These are phyloP conservation scores for Tiliqua scincoides DNA, from an alignment of 2,113 vertebrate genomes.

Conservation along the genomic window DNA sequence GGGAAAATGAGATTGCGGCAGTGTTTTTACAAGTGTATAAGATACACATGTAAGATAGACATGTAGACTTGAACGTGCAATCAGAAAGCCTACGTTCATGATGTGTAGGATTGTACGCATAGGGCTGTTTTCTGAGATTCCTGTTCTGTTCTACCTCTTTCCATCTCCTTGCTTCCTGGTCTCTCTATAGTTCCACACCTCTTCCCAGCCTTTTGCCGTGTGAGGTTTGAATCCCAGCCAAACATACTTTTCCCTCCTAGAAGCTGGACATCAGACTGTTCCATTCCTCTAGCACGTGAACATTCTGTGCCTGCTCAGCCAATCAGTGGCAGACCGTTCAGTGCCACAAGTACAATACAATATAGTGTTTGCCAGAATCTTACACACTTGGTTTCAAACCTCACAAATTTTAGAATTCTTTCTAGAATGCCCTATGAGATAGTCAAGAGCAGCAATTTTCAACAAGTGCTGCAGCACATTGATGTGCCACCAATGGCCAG, in stretches of 20 bases:
- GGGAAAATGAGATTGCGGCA: too few species aligned
- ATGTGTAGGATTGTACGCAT: too few species aligned
- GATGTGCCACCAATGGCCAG: too few species aligned
- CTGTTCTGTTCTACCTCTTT: neutral
- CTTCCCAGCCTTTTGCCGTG: fast-evolving
- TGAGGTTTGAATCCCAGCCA: neutral
- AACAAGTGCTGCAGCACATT: too few species aligned
- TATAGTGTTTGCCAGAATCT: neutral
- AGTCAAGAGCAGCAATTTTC: too few species aligned
- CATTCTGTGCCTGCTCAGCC: neutral
- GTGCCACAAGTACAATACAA: neutral
- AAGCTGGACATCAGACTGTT: neutral
- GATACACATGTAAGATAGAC: too few species aligned
- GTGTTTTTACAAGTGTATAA: too few species aligned
- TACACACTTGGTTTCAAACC: neutral
- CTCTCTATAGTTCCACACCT: neutral
- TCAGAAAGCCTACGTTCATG: too few species aligned
- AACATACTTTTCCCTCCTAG: neutral
- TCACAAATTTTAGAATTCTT: neutral
- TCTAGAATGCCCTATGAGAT: too few species aligned
- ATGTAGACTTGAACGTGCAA: too few species aligned
- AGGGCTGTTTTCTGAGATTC: neutral
- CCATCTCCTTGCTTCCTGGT: neutral
- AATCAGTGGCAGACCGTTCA: neutral
- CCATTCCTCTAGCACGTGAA: neutral